Evolutionary conservation across 2,113 vertebrate genomes (phyloP).

Genomic region (Elephantulus edwardii): DNA sequence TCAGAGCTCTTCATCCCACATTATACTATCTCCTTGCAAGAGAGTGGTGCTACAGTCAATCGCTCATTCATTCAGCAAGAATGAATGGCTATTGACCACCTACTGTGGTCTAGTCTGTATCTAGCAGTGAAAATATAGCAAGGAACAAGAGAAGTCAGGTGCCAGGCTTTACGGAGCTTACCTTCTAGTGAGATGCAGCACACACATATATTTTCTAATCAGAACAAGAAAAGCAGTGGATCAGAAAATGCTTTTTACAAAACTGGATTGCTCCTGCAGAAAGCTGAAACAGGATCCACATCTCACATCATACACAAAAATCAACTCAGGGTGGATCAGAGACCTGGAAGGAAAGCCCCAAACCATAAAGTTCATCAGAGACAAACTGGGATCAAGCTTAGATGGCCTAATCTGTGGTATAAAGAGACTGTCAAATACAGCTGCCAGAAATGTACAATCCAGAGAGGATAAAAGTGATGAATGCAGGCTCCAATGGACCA

Average conservation of each 20-base stretch:
- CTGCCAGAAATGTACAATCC: no score
- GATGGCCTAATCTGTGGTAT: no score
- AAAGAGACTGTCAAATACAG: no score
- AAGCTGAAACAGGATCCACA: no score
- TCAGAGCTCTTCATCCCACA: background rate
- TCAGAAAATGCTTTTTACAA: background rate
- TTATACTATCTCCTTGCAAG: background rate
- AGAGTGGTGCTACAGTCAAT: background rate
- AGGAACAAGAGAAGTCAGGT: background rate
- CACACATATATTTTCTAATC: background rate
- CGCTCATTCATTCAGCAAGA: background rate
- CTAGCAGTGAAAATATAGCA: background rate
- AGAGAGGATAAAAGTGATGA: no score
- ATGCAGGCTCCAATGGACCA: no score
- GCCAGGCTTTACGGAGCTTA: background rate
- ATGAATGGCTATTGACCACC: background rate
- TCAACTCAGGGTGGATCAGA: no score
- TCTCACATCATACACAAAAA: no score
- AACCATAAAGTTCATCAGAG: no score
- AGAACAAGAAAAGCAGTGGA: background rate
- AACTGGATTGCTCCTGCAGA: background rate
- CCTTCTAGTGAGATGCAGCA: background rate
- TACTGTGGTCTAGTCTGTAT: background rate
- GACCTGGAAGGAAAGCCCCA: no score
- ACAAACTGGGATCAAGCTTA: no score